Evolutionary conservation across 2,888 invertebrate species (phyloP), one percentile per base, ranked within the genome.

Genomic region (Pediacus dermestoides): DNA sequence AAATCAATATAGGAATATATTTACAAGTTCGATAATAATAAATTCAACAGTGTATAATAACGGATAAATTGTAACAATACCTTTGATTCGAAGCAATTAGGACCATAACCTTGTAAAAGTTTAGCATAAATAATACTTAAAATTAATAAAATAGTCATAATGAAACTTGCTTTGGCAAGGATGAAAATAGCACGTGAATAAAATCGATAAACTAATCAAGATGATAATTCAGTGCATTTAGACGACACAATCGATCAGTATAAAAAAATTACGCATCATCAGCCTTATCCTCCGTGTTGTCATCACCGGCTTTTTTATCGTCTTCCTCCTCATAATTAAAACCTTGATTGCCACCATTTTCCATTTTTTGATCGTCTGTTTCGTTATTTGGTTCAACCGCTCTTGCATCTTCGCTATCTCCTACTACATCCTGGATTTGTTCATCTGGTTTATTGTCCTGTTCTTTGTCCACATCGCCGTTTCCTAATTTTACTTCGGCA

Each of bases 401-500:
- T 4, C 10, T 11, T n/a, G 12, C 3, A 7, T 28, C 28, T 28
- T 6, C 28, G n/a, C 14, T n/a, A 13, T 28, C 14, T 2, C 4
- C 28, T 14, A 13, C 10, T 4, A 13, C 14, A 3, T n/a, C 14
- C 4, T 12, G n/a, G 11, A 14, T 2, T n/a, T 28, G 13, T 4
- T 8, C 10, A 4, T 13, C 28, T 13, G 12, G 4, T 3, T 23
- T 10, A 23, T 23, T 7, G 23, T 11, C 3, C 13, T 14, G 8
- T 14, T 4, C 28, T 6, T n/a, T n/a, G n/a, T 28, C 52, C 12
- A 44, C 42, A 40, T 67, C 60, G 15, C 63, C 65, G 50, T 61
- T 66, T 38, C 55, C 63, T 36, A 63, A 36, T 42, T 60, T 60
- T 34, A 72, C 67, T 52, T 74, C 74, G 36, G 72, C 72, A 48